phyloP scores from a whole-genome alignment of 2,888 invertebrate species.

The Eupithecia subfuscata region DNA sequence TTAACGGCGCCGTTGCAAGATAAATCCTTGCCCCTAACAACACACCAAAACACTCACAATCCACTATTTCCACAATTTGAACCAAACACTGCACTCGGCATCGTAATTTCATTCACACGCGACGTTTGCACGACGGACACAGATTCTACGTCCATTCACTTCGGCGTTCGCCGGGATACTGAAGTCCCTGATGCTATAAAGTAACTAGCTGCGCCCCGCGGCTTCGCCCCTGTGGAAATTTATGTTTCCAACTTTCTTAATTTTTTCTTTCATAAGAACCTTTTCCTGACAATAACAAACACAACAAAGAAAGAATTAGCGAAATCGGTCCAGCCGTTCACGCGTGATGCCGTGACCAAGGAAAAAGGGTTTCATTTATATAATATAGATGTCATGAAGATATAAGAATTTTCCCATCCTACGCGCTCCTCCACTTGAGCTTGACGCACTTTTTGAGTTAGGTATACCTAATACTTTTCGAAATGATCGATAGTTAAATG shows the following conservation, averaged over 20 bases:
- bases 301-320: too few species aligned
- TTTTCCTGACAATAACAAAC: too few species aligned
- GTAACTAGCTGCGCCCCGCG: too few species aligned
- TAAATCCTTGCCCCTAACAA: constrained; percentile 51
- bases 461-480: not conserved
- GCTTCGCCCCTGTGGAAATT: too few species aligned
- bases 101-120: constrained; percentile 70
- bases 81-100: constrained; percentile 64
- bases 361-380: too few species aligned
- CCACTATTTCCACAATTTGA: constrained; percentile 66
- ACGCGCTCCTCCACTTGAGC: constrained; percentile 50
- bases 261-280: too few species aligned
- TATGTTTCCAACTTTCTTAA: too few species aligned
- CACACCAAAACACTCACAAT: constrained; percentile 60
- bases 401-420: constrained; percentile 55
- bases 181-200: constrained; percentile 33
- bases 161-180: constrained; percentile 75
- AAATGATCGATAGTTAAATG: not conserved
- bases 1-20: constrained; percentile 47
- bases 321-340: too few species aligned
- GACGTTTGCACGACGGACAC: constrained; percentile 49
- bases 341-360: too few species aligned
- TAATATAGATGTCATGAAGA: constrained; percentile 31
- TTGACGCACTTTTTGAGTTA: constrained; percentile 40
- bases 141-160: constrained; percentile 56